These are phyloP conservation scores for Schizotus pectinicornis DNA, from an alignment of 2,888 invertebrate genomes.

Conservation along the genomic window DNA sequence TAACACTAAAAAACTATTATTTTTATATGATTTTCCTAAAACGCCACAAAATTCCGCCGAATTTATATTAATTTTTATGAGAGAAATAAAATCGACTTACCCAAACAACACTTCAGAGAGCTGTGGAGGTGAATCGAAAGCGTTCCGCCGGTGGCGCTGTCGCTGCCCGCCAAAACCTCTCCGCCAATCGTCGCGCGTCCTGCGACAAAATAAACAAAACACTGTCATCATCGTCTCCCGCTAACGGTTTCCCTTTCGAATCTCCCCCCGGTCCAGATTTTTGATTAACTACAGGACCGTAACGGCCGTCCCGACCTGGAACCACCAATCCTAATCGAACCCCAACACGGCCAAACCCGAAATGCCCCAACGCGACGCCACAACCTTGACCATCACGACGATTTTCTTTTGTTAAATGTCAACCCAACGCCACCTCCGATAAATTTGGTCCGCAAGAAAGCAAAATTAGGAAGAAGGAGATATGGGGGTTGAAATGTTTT, in stretches of 20 bases:
- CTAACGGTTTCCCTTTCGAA: conserved; percentile 38
- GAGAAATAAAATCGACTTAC: conserved; percentile 48
- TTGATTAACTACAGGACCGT: no score
- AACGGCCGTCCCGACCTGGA: neutral
- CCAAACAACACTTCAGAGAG: conserved; percentile 32
- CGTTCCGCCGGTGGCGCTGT: conserved; percentile 54
- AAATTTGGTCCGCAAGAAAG: no score
- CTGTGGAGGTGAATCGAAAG: conserved; percentile 42
- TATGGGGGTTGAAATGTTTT: no score
- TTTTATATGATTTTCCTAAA: conserved; percentile 45
- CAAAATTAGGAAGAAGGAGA: no score
- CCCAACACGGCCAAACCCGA: no score
- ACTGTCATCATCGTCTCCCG: conserved; percentile 37
- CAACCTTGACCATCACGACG: no score
- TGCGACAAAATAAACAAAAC: conserved; percentile 42
- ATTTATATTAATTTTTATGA: conserved; percentile 53
- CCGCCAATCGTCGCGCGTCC: conserved; percentile 45
- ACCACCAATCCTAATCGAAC: neutral
- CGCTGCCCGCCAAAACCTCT: conserved; percentile 53
- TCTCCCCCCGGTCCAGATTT: neutral
- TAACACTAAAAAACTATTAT: conserved; percentile 56
- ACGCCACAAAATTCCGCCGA: conserved; percentile 50
- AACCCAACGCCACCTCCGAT: no score
- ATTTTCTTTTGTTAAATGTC: no score
- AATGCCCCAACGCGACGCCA: no score